Percentiles rank a stretch among this genome's conserved stretches.
These are phyloP conservation scores for Lydus trimaculatus DNA, from an alignment of 2,888 invertebrate species.

Conservation along the genomic window DNA sequence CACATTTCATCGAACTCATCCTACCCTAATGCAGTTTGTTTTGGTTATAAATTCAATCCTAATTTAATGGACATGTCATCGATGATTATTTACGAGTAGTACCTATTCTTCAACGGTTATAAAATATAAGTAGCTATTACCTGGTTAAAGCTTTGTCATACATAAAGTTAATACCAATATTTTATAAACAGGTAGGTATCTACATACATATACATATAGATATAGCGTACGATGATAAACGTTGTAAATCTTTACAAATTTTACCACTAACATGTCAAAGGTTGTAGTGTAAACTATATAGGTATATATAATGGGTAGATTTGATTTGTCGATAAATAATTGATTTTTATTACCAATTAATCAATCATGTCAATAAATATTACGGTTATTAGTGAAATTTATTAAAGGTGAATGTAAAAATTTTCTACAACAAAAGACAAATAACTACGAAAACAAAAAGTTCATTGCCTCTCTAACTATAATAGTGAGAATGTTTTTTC, in stretches of 20 bases:
- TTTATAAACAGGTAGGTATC: no score
- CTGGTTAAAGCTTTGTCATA: constrained; percentile 38
- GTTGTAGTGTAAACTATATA: constrained; percentile 20
- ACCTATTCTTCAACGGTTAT: constrained; percentile 51
- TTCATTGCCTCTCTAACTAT: not conserved
- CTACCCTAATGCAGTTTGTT: constrained; percentile 49
- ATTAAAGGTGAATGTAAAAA: no score
- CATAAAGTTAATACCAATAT: no score
- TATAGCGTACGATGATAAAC: constrained; percentile 20
- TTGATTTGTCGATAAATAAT: constrained; percentile 24
- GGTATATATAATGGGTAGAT: no score
- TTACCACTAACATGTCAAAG: constrained; percentile 43
- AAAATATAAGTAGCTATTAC: constrained; percentile 59
- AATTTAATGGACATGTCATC: constrained; percentile 58
- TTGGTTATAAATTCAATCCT: constrained; percentile 55
- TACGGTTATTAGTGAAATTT: not conserved
- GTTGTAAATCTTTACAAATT: constrained; percentile 33
- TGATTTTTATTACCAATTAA: not conserved
- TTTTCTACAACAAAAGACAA: not conserved
- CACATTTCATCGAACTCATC: constrained; percentile 43
- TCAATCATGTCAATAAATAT: not conserved
- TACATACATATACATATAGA: constrained; percentile 33
- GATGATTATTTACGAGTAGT: constrained; percentile 53
- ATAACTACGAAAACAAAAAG: not conserved
- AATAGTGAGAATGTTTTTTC: no score